Conservation (phyloP, 2,888 invertebrate species). For the Candidula unifasciata region DNA sequence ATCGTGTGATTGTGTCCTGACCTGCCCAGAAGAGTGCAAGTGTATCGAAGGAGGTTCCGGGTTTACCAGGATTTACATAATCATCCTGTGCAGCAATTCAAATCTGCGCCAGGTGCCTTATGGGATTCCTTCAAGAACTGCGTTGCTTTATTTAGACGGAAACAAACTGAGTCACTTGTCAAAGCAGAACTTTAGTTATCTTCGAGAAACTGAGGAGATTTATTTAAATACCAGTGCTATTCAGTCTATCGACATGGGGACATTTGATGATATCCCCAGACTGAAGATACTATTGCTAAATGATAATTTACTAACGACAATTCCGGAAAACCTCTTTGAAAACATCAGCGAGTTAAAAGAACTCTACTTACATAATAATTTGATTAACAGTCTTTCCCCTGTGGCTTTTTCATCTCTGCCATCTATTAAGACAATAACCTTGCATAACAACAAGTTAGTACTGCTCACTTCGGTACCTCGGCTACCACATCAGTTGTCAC, state of each 20-base stretch:
- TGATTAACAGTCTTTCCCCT: slow-evolving; percentile 52
- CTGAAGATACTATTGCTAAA: slow-evolving; percentile 53
- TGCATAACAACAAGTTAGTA: slow-evolving; percentile 57
- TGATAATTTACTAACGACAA: slow-evolving; percentile 49
- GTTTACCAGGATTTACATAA: slow-evolving; percentile 22
- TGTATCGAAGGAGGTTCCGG: slow-evolving; percentile 50
- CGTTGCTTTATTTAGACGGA: slow-evolving; percentile 61
- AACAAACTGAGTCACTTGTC: slow-evolving; percentile 57
- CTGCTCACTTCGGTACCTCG: slow-evolving; percentile 2
- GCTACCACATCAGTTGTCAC: background rate
- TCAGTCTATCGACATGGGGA: slow-evolving; percentile 22
- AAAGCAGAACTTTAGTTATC: slow-evolving; percentile 1
- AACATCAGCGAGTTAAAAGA: slow-evolving; percentile 52
- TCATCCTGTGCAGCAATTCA: slow-evolving; percentile 57
- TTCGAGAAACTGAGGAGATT: slow-evolving; percentile 40
- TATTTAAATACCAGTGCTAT: slow-evolving; percentile 61
- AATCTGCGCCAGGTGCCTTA: slow-evolving; percentile 56
- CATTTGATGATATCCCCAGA: slow-evolving; percentile 21
- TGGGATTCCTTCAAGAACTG: slow-evolving; percentile 59
- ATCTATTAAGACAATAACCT: slow-evolving; percentile 51
- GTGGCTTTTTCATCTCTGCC: slow-evolving; percentile 54
- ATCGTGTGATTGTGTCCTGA: slow-evolving; percentile 47
- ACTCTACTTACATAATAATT: slow-evolving; percentile 57
- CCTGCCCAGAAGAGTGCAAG: slow-evolving; percentile 49
- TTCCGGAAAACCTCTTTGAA: slow-evolving; percentile 55